Conservation (phyloP, 2,113 vertebrate genomes). For the Psittacus erithacus region DNA sequence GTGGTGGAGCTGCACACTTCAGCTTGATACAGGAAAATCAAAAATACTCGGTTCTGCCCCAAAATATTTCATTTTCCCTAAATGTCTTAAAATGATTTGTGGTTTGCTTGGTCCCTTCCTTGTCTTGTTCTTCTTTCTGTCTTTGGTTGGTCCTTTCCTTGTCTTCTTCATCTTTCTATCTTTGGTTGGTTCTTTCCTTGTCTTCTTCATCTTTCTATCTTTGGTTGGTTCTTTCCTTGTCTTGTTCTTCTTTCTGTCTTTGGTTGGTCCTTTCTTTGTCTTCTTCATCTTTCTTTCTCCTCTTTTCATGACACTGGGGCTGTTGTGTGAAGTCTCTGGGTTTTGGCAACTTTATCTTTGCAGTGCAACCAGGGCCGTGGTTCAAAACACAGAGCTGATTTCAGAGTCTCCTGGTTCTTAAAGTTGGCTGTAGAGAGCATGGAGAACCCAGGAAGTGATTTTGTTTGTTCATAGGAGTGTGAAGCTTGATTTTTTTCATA, state of each 20-base stretch:
- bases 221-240: not conserved
- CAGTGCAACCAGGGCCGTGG: not conserved
- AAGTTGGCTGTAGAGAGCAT: not conserved
- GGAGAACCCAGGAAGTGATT: not conserved
- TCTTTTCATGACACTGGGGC: not conserved
- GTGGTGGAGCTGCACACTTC: not conserved
- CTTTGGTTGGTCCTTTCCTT: not conserved
- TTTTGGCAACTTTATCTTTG: not conserved
- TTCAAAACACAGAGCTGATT: not conserved
- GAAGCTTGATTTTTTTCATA: not conserved
- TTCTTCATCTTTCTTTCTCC: not conserved
- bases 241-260: too few species aligned
- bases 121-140: not conserved
- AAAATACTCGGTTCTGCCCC: not conserved
- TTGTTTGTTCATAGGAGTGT: not conserved
- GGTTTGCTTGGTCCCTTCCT: not conserved
- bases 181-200: too few species aligned
- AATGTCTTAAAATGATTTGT: not conserved
- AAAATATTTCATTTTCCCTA: not conserved
- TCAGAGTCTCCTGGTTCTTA: not conserved
- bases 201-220: not conserved
- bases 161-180: too few species aligned
- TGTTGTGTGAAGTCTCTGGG: not conserved
- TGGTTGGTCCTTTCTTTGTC: too few species aligned
- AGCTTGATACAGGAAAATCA: not conserved